These are phyloP conservation scores for Pemphigus obesinymphae DNA, from an alignment of 1,140 invertebrate species.

Conservation along the genomic window DNA sequence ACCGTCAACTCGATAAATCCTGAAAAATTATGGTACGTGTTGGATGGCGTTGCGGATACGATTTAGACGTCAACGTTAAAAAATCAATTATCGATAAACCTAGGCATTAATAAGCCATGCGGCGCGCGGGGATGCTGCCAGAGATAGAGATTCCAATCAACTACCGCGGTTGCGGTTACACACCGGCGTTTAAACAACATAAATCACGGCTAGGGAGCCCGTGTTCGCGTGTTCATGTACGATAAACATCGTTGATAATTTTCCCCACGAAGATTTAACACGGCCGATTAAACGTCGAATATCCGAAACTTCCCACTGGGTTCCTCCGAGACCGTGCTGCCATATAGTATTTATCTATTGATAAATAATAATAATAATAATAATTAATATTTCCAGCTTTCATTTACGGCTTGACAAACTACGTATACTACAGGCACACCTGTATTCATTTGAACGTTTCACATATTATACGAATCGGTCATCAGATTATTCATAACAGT, in stretches of 20 bases:
- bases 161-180: conserved; percentile 6
- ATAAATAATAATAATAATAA: neutral
- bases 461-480: no score
- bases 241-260: neutral
- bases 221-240: conserved; percentile 9
- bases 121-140: neutral
- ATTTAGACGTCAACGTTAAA: conserved; percentile 8
- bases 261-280: neutral
- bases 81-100: conserved; percentile 27
- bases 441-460: no score
- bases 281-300: neutral
- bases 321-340: neutral
- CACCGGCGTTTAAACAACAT: neutral
- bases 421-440: no score
- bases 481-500: no score
- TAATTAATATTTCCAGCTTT: conserved; percentile 8
- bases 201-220: conserved; percentile 4
- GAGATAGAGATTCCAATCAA: conserved; percentile 12
- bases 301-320: conserved; percentile 14
- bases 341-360: neutral
- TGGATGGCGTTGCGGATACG: neutral
- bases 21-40: no score
- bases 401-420: neutral
- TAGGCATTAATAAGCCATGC: neutral
- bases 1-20: neutral